These are phyloP conservation scores for Burhinus oedicnemus DNA, from an alignment of 2,113 vertebrate species.

Conservation along the genomic window DNA sequence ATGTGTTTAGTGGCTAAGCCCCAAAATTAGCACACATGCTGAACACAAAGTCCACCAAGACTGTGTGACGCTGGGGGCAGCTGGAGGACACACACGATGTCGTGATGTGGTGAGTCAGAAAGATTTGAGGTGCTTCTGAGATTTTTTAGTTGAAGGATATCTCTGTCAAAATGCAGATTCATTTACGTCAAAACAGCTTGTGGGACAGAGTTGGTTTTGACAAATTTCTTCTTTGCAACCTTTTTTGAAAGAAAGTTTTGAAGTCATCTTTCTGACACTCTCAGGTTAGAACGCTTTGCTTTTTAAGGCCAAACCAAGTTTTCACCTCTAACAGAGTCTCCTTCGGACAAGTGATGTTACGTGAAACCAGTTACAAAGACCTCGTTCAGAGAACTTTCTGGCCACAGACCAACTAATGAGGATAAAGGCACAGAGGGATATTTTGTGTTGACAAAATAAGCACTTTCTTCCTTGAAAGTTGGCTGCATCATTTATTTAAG, in stretches of 20 bases:
- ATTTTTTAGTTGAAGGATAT: background rate
- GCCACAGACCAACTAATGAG: background rate
- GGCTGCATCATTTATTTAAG: slow-evolving; percentile 61
- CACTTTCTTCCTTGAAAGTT: slow-evolving; percentile 56
- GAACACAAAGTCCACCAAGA: background rate
- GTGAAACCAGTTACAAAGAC: slow-evolving; percentile 2
- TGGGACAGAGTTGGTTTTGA: background rate
- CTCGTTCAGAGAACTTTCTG: slow-evolving; percentile 23
- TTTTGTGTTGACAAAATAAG: slow-evolving; percentile 59
- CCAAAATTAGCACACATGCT: rapidly evolving
- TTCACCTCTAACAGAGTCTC: background rate
- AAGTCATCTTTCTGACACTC: background rate
- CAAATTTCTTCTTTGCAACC: background rate
- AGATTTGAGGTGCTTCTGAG: background rate
- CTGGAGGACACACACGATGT: background rate
- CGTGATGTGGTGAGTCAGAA: background rate
- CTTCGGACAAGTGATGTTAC: background rate
- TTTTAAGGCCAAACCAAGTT: background rate
- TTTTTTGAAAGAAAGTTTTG: background rate
- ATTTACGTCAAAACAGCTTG: background rate
- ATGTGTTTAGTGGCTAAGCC: background rate
- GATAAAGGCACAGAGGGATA: slow-evolving; percentile 17
- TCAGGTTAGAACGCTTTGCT: background rate
- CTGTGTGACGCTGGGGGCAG: background rate
- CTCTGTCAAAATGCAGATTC: background rate